Percentiles rank a stretch among this genome's conserved stretches.
These are phyloP conservation scores for Eunapius fragilis DNA, from an alignment of 37 sponge, comb jelly and placozoan genomes.

Conservation along the genomic window DNA sequence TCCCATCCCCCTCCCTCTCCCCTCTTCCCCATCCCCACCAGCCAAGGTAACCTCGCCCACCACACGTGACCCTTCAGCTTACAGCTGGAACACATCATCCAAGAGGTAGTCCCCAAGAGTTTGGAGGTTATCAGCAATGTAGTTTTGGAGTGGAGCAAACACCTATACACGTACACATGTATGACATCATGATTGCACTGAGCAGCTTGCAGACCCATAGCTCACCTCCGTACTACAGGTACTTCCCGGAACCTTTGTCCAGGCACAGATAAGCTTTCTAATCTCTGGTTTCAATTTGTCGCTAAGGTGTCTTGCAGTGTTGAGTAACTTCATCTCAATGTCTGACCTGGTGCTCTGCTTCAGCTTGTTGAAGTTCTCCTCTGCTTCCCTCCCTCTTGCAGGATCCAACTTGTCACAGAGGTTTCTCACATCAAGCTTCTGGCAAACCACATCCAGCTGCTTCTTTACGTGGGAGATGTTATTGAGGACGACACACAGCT, in stretches of 20 bases:
- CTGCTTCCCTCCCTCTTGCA: neutral
- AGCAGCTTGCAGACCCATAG: no score
- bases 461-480: neutral
- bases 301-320: neutral
- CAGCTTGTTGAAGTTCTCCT: neutral
- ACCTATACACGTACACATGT: no score
- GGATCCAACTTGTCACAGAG: neutral
- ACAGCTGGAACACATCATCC: conserved; percentile 36
- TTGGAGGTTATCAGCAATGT: conserved; percentile 36
- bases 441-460: neutral
- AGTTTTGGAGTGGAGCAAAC: conserved; percentile 36
- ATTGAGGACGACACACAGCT: neutral
- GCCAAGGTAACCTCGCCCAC: neutral
- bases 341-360: neutral
- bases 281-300: neutral
- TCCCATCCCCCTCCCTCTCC: neutral
- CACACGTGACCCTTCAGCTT: no score
- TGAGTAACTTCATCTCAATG: neutral
- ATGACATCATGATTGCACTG: no score
- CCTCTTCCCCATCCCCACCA: neutral
- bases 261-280: neutral
- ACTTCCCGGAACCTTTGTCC: neutral
- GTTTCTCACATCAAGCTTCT: neutral
- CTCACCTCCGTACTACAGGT: neutral
- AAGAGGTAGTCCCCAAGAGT: conserved; percentile 29